Conservation (phyloP, 1,140 invertebrate species). For the Lysiphlebus fabarum region DNA sequence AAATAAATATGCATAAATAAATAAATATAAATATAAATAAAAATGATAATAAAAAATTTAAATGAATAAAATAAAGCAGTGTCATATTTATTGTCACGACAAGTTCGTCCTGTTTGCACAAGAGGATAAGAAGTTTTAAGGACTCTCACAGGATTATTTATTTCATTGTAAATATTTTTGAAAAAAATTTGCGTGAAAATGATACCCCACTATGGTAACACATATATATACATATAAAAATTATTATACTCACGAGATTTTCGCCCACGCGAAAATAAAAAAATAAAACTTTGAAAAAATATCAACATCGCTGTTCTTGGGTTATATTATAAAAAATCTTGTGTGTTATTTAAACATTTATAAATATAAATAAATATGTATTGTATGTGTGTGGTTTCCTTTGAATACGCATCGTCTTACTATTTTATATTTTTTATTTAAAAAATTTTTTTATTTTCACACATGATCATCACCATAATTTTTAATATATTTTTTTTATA, state of each 20-base stretch:
- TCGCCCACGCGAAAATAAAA: slow-evolving; percentile 44
- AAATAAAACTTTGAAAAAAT: too few species aligned
- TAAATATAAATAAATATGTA: too few species aligned
- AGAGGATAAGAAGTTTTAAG: slow-evolving; percentile 42
- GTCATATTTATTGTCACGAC: slow-evolving; percentile 31
- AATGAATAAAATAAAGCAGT: neutral
- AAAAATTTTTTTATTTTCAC: too few species aligned
- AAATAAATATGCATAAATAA: neutral
- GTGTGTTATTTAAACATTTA: too few species aligned
- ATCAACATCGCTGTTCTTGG: too few species aligned
- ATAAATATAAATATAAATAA: slow-evolving; percentile 7
- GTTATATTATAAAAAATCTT: too few species aligned
- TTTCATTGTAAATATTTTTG: slow-evolving; percentile 40
- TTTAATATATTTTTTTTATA: too few species aligned
- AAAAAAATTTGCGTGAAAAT: slow-evolving; percentile 47
- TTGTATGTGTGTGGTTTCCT: too few species aligned
- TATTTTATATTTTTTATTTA: too few species aligned
- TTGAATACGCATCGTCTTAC: too few species aligned
- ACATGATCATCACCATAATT: too few species aligned
- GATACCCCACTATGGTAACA: slow-evolving; percentile 41
- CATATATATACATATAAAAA: too few species aligned
- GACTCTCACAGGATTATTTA: slow-evolving; percentile 43
- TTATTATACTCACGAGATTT: slow-evolving; percentile 23
- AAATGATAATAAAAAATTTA: neutral
- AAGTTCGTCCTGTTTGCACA: slow-evolving; percentile 24